Percentiles rank a stretch among this genome's conserved stretches.
phyloP scores from a whole-genome alignment of 1,140 invertebrate genomes.

The Platorchestia sp. region DNA sequence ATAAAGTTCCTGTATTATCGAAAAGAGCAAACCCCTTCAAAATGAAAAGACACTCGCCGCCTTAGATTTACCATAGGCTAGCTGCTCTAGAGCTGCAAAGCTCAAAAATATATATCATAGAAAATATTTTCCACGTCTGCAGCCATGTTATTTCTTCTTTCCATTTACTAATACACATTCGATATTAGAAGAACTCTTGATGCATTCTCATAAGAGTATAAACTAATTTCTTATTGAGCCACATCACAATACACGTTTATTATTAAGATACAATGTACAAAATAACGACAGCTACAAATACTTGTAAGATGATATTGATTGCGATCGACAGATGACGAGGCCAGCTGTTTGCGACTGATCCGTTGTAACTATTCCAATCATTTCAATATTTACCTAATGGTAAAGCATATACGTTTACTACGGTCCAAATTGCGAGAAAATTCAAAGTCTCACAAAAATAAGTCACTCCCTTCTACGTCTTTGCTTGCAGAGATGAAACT shows the following conservation, averaged over 20 bases:
- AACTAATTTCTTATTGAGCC: constrained; percentile 52
- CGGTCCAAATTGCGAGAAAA: neutral
- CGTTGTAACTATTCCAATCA: too few species aligned
- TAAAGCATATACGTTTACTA: neutral
- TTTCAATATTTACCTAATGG: too few species aligned
- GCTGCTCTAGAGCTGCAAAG: neutral
- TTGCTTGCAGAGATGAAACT: neutral
- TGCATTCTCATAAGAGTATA: constrained; percentile 35
- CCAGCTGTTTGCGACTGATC: neutral
- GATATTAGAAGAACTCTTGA: constrained; percentile 2
- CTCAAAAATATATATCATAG: constrained; percentile 54
- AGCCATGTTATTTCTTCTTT: neutral
- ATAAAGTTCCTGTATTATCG: neutral
- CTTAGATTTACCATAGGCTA: neutral
- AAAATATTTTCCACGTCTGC: constrained; percentile 32
- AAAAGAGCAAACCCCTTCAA: neutral
- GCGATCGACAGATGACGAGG: constrained; percentile 4
- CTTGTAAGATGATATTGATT: constrained; percentile 55
- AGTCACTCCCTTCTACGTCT: neutral
- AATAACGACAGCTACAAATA: constrained; percentile 50
- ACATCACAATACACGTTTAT: constrained; percentile 50
- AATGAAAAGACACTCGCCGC: neutral
- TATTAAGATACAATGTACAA: constrained; percentile 48
- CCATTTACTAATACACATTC: constrained; percentile 7
- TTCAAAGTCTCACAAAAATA: neutral